Percentiles rank a stretch among this genome's conserved stretches.
Conservation (phyloP, 2,888 invertebrate genomes). For the Drosophila mimetica region DNA sequence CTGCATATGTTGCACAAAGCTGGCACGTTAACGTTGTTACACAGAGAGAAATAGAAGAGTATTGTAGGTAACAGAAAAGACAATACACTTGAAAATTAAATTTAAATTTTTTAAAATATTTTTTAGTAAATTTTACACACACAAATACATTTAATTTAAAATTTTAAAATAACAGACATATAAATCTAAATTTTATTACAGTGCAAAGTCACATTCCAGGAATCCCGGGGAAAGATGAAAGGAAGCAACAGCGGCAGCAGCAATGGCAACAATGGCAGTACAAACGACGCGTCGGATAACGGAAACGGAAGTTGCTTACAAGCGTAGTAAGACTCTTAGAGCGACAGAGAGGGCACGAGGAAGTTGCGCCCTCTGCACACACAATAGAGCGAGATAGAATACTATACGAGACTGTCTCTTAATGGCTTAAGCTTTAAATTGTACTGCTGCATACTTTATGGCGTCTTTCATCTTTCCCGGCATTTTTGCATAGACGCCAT, state of each 20-base stretch:
- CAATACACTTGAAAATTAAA: neutral
- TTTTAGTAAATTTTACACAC: too few species aligned
- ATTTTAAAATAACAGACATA: neutral
- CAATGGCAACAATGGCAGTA: conserved; percentile 50
- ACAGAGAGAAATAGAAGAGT: neutral
- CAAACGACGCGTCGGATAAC: conserved; percentile 64
- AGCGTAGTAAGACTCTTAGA: conserved; percentile 46
- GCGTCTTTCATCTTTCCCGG: conserved; percentile 23
- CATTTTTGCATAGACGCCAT: conserved; percentile 30
- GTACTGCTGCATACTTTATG: conserved; percentile 46
- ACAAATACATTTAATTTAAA: too few species aligned
- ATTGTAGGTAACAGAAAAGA: neutral
- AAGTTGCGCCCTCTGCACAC: neutral
- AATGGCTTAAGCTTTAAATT: conserved; percentile 63
- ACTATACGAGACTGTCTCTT: conserved; percentile 18
- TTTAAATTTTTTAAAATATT: too few species aligned
- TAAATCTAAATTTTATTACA: neutral
- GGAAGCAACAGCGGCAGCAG: conserved; percentile 12
- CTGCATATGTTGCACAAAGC: conserved; percentile 69
- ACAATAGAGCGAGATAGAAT: conserved; percentile 4
- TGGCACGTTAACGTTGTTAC: conserved; percentile 49
- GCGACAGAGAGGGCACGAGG: conserved; percentile 22
- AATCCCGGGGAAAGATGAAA: conserved; percentile 17
- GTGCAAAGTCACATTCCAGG: conserved; percentile 22
- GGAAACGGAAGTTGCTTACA: conserved; percentile 78